These are phyloP conservation scores for Agrochola circellaris DNA, from an alignment of 2,888 invertebrate genomes.

Conservation along the genomic window DNA sequence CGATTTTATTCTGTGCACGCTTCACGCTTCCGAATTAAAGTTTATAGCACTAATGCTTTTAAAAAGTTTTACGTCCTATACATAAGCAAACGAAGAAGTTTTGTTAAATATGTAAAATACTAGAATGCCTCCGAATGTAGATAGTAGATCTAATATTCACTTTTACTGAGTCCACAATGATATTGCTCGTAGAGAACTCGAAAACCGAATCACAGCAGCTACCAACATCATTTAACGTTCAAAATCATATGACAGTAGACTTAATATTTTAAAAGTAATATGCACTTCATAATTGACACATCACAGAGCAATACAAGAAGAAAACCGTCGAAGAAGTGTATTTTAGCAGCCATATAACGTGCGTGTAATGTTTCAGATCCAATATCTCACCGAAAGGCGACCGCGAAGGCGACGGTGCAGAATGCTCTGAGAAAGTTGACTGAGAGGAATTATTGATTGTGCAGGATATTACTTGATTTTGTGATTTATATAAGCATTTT, in stretches of 20 bases:
- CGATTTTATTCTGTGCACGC: conserved; percentile 88
- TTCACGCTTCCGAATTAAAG: conserved; percentile 88
- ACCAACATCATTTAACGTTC: conserved; percentile 66
- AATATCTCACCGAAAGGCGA: conserved; percentile 89
- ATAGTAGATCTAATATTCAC: conserved; percentile 65
- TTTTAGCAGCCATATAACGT: conserved; percentile 46
- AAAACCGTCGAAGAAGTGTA: conserved; percentile 1
- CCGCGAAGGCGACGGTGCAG: conserved; percentile 90
- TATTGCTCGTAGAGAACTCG: conserved; percentile 58
- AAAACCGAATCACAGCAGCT: conserved; percentile 54
- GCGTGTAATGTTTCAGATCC: conserved; percentile 86
- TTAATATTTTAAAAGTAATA: conserved; percentile 62
- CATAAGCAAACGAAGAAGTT: conserved; percentile 72
- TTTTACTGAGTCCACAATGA: conserved; percentile 52
- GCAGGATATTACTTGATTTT: conserved; percentile 75
- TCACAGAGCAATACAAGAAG: conserved; percentile 58
- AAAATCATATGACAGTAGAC: conserved; percentile 62
- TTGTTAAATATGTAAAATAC: conserved; percentile 73
- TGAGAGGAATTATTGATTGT: conserved; percentile 86
- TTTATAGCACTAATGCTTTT: conserved; percentile 89
- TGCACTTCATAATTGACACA: conserved; percentile 66
- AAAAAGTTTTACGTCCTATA: conserved; percentile 79
- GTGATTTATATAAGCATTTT: conserved; percentile 85
- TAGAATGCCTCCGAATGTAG: conserved; percentile 67
- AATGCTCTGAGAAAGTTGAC: conserved; percentile 90